Evolutionary conservation across 2,113 vertebrate species (phyloP), one percentile per base, ranked within the genome.

Genomic region (Eidolon helvum): DNA sequence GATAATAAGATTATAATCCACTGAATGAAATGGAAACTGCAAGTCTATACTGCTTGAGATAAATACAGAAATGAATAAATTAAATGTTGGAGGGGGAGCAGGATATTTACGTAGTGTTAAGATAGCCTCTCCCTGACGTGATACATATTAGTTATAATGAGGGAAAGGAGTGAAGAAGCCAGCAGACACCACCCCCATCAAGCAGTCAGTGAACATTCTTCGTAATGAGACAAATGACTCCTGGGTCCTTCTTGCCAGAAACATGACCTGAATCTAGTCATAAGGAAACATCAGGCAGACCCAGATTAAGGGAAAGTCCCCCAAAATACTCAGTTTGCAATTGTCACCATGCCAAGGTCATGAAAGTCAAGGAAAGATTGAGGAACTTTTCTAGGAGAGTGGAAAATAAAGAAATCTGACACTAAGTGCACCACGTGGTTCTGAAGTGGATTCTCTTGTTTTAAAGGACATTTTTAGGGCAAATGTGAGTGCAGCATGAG

Each of bases 401-500:
- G 11, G 65, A 48, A 18, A 19, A 3, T 1, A 15, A 35, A 35
- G 21, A 24, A 4, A 9, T 0, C 1, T 24, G 30, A 19, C 12
- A 38, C 63, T 15, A 24, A 33, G 26, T 4, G n/a, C 18, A 35
- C 4, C 71, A 0, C 0, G 5, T 24, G 48, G 18, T 43, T 75
- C 82, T n/a, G 1, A 16, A 43, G 26, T 0, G 6, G 12, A 9
- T 11, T 38, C 53, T 94, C 45, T 48, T 7, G 11, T 63, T 75
- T 15, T 14, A 48, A 33, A 45, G n/a, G 18, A 7, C 66, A 12
- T 48, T 69, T 59, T 50, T 5, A 12, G 53, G 65, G 30, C 78
- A 15, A 5, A 19, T 0, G 4, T 4, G 30, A 4, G 0, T 2
- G 30, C 8, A 0, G 4, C 1, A 9, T n/a, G 38, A 30, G 7